Evolutionary conservation across 2,113 vertebrate species (phyloP).

Genomic region (Carassius carassius): DNA sequence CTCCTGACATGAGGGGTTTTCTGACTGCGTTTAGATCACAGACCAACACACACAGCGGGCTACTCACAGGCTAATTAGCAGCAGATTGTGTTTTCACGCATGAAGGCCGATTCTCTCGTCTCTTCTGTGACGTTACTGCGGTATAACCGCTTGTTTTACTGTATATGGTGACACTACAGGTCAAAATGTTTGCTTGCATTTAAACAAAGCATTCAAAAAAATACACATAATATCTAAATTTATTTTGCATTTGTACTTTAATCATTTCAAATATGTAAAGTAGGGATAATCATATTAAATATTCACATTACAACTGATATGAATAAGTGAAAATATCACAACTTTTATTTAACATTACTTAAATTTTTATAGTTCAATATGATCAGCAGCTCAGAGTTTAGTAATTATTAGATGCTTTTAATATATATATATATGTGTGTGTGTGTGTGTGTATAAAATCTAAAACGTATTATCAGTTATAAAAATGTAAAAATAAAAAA

Average conservation of each 20-base stretch:
- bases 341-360: no score
- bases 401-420: no score
- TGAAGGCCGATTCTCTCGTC: conserved; percentile 44
- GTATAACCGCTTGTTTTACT: neutral
- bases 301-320: neutral
- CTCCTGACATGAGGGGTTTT: neutral
- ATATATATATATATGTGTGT: no score
- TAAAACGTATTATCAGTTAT: no score
- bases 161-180: neutral
- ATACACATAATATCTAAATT: neutral
- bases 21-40: neutral
- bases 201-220: neutral
- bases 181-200: neutral
- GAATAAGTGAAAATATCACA: no score
- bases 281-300: neutral
- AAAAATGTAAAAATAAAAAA: no score
- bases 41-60: conserved; percentile 36
- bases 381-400: no score
- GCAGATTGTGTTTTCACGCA: conserved; percentile 64
- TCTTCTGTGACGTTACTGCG: conserved; percentile 1
- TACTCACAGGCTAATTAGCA: conserved; percentile 60
- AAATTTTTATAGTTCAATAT: no score
- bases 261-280: neutral
- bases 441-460: no score
- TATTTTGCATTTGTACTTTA: neutral